These are phyloP conservation scores for Lordiphosa mommai DNA, from an alignment of 1,140 invertebrate genomes.

Conservation along the genomic window DNA sequence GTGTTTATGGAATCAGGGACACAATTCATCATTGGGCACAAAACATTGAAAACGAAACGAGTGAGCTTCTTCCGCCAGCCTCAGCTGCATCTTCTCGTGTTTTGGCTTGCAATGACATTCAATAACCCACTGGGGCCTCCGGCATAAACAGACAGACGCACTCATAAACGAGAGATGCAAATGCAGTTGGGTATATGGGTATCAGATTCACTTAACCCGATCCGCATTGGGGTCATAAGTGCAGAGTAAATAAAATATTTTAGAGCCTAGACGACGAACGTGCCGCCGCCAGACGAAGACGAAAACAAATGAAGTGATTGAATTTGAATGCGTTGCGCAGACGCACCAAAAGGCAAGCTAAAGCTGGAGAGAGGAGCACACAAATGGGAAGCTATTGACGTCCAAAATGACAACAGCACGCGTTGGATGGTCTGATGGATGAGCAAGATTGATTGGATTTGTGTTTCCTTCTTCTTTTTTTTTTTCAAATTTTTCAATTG, in stretches of 20 bases:
- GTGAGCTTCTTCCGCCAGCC: slow-evolving; percentile 13
- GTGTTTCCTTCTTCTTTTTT: slow-evolving; percentile 37
- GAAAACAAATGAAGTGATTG: slow-evolving; percentile 74
- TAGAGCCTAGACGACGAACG: slow-evolving; percentile 42
- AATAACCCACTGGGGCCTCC: slow-evolving; percentile 17
- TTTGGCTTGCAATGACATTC: slow-evolving; percentile 48
- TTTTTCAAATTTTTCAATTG: slow-evolving; percentile 53
- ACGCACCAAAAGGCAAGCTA: slow-evolving; percentile 12
- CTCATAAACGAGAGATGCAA: slow-evolving; percentile 5
- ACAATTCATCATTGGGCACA: slow-evolving; percentile 51
- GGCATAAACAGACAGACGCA: slow-evolving; percentile 26
- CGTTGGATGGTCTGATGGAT: slow-evolving; percentile 39
- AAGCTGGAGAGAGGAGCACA: not conserved
- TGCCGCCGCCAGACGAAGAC: slow-evolving; percentile 27
- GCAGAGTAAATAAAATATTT: slow-evolving; percentile 77
- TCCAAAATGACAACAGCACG: slow-evolving; percentile 59
- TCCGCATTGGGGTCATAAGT: slow-evolving; percentile 71
- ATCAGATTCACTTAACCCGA: slow-evolving; percentile 76
- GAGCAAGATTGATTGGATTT: slow-evolving; percentile 66
- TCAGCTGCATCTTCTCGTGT: slow-evolving; percentile 12
- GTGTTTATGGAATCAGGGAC: slow-evolving; percentile 46
- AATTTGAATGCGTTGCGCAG: slow-evolving; percentile 68
- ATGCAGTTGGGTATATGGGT: slow-evolving; percentile 19
- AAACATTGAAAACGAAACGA: slow-evolving; percentile 11
- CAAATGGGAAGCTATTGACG: slow-evolving; percentile 15